These are phyloP conservation scores for Rana temporaria DNA, from an alignment of 2,113 vertebrate species.

Conservation along the genomic window DNA sequence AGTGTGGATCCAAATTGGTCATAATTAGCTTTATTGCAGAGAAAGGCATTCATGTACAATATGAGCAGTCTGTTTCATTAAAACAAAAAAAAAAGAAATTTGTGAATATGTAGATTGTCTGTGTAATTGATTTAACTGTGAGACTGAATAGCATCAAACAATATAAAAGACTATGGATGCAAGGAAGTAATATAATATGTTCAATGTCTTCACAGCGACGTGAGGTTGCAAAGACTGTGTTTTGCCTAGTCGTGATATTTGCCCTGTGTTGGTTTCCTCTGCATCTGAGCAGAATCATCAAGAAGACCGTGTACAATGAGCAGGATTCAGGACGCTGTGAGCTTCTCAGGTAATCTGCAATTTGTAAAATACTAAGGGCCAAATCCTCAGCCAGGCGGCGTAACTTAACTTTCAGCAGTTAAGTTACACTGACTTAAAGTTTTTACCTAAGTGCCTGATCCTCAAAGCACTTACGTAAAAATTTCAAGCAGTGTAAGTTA, in stretches of 20 bases:
- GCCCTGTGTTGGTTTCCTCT: slow-evolving; percentile 98
- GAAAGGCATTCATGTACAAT: background rate
- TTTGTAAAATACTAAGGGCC: slow-evolving; percentile 14
- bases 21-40: too few species aligned
- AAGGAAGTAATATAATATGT: background rate
- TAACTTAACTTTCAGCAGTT: too few species aligned
- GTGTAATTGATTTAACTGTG: too few species aligned
- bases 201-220: slow-evolving; percentile 78
- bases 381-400: too few species aligned
- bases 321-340: slow-evolving; percentile 83
- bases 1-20: too few species aligned
- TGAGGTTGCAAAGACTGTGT: slow-evolving; percentile 97
- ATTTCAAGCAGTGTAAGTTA: too few species aligned
- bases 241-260: slow-evolving; percentile 96
- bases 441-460: too few species aligned
- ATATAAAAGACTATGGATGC: background rate
- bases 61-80: background rate
- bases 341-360: slow-evolving; percentile 81
- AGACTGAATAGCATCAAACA: too few species aligned
- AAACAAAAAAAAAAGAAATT: too few species aligned
- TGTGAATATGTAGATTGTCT: too few species aligned
- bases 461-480: too few species aligned
- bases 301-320: slow-evolving; percentile 80
- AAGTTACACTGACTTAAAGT: too few species aligned
- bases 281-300: slow-evolving; percentile 92